Evolutionary conservation across 2,888 invertebrate species (phyloP).

Genomic region (Blastobasis lacticolella): DNA sequence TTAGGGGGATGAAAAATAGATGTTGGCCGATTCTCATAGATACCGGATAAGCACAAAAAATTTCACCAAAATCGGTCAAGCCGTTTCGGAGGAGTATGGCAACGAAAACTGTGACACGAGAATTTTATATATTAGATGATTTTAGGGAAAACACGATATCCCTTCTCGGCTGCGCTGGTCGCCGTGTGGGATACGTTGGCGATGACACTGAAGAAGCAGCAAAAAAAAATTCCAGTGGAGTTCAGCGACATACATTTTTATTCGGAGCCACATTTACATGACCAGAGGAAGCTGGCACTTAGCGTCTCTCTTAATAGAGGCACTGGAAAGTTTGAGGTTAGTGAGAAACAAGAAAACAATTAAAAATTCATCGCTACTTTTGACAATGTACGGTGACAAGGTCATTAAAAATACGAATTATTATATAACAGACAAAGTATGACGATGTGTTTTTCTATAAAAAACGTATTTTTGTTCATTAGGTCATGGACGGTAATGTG

Average conservation of each 20-base stretch:
- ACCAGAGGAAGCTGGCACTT: conserved; percentile 68
- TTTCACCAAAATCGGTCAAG: too few relatives aligned
- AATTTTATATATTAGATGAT: too few relatives aligned
- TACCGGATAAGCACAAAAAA: too few relatives aligned
- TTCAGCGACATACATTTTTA: conserved; percentile 77
- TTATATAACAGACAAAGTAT: neutral
- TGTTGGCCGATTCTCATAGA: too few relatives aligned
- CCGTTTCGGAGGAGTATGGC: too few relatives aligned
- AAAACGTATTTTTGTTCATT: neutral
- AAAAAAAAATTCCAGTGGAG: conserved; percentile 78
- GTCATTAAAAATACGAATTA: neutral
- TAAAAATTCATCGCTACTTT: neutral
- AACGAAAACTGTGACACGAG: too few relatives aligned
- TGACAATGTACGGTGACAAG: neutral
- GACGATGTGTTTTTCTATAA: neutral
- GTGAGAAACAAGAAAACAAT: neutral
- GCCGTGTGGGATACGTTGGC: conserved; percentile 82
- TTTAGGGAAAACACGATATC: conserved; percentile 50
- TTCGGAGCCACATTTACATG: conserved; percentile 73
- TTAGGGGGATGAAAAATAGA: too few relatives aligned
- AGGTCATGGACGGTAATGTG: conserved; percentile 29
- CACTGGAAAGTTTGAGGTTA: conserved; percentile 74
- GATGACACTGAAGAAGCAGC: conserved; percentile 65
- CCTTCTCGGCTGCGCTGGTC: conserved; percentile 83
- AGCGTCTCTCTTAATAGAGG: conserved; percentile 76